These are phyloP conservation scores for Saccostrea glomerata DNA, from an alignment of 1,140 invertebrate species.

Conservation along the genomic window DNA sequence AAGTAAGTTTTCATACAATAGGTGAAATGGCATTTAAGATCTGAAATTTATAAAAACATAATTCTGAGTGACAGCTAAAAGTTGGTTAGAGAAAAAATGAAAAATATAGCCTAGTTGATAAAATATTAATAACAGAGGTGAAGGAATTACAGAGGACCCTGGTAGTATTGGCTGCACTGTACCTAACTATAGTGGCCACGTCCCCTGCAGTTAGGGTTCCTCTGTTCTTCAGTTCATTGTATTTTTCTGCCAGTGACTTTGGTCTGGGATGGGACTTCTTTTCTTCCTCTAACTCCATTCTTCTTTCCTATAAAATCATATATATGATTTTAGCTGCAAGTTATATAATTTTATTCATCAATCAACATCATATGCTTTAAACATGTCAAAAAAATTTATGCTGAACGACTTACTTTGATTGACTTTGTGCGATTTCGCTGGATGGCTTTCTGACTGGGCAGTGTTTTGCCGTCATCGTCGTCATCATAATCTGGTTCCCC, in stretches of 20 bases:
- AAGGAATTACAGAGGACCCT: neutral
- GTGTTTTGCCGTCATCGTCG: constrained; percentile 18
- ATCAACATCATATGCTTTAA: too few relatives aligned
- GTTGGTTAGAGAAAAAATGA: too few relatives aligned
- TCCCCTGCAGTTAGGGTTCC: neutral
- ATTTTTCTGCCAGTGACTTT: constrained; percentile 7
- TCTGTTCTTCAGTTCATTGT: neutral
- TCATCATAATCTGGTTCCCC: constrained; percentile 43
- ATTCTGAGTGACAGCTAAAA: too few relatives aligned
- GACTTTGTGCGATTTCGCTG: constrained; percentile 41
- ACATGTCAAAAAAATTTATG: too few relatives aligned
- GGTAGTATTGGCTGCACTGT: neutral
- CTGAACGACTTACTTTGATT: neutral
- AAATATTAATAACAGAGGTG: too few relatives aligned
- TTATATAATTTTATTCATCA: too few relatives aligned
- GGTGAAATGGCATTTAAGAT: too few relatives aligned
- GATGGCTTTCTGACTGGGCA: constrained; percentile 34
- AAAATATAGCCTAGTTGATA: too few relatives aligned
- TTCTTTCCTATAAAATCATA: constrained; percentile 18
- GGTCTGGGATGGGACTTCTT: neutral
- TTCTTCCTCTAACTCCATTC: constrained; percentile 33
- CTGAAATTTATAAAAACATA: too few relatives aligned
- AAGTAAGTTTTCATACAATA: too few relatives aligned
- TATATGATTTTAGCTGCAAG: neutral
- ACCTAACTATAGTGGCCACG: neutral